Percentiles rank a stretch among this genome's conserved stretches.
Evolutionary conservation across 2,113 vertebrate species (phyloP).

Genomic region (Gopherus evgoodei): DNA sequence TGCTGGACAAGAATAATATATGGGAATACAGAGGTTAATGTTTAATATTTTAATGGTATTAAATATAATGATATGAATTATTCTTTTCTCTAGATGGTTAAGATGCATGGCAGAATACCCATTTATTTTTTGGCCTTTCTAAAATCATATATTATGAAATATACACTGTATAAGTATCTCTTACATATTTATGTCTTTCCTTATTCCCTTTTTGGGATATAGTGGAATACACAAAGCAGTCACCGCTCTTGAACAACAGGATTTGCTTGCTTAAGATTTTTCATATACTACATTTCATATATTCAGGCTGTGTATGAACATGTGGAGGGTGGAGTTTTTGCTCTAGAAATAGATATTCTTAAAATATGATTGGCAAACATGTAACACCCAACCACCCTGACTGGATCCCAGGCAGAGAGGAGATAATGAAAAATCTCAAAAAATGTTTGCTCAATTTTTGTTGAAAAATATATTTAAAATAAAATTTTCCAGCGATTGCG

Average conservation of each 20-base stretch:
- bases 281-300: rapidly evolving
- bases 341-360: not conserved
- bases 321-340: not conserved
- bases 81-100: not conserved
- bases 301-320: not conserved
- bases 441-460: not conserved
- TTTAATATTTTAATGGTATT: not conserved
- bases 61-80: not conserved
- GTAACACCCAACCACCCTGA: not conserved
- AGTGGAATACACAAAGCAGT: not conserved
- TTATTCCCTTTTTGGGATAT: not conserved
- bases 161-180: not conserved
- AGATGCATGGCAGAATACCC: not conserved
- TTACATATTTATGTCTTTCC: not conserved
- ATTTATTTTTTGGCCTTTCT: not conserved
- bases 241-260: not conserved
- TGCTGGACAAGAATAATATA: not conserved
- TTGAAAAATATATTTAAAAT: not conserved
- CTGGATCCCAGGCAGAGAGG: not conserved
- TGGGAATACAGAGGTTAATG: not conserved
- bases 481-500: not conserved
- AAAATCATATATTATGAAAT: not conserved
- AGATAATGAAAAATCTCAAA: not conserved
- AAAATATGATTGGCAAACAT: not conserved
- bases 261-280: not conserved